These are phyloP conservation scores for Drepana falcataria DNA, from an alignment of 2,888 invertebrate genomes.

Conservation along the genomic window DNA sequence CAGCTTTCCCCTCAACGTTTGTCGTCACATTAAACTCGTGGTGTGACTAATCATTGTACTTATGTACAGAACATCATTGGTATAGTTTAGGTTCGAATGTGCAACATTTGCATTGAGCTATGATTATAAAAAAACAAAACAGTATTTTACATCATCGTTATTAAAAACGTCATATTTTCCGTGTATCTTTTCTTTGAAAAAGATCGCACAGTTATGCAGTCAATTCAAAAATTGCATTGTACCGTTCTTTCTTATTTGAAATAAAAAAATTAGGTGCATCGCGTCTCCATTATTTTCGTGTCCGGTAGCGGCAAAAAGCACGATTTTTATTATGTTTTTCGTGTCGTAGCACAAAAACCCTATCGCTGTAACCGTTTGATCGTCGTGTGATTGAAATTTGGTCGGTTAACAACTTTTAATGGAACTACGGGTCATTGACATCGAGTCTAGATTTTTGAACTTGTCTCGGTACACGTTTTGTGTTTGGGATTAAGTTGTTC, in stretches of 20 bases:
- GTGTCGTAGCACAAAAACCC: slow-evolving; percentile 42
- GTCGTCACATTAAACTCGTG: no score
- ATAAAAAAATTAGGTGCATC: slow-evolving; percentile 1
- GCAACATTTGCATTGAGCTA: no score
- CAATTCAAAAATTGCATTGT: slow-evolving; percentile 1
- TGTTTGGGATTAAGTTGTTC: background rate
- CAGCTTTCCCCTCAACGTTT: no score
- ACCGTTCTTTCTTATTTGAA: background rate
- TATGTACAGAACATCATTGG: no score
- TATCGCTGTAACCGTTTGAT: slow-evolving; percentile 28
- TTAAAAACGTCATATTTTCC: no score
- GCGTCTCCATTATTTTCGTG: slow-evolving; percentile 6
- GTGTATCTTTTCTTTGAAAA: no score
- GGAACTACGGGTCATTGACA: slow-evolving; percentile 42
- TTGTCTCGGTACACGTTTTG: background rate
- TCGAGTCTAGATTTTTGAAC: slow-evolving; percentile 8
- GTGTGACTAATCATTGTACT: no score
- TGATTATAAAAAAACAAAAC: no score
- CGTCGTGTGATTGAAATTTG: slow-evolving; percentile 49
- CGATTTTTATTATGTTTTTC: slow-evolving; percentile 51
- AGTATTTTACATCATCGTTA: no score
- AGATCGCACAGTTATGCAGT: no score
- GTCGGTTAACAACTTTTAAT: slow-evolving; percentile 41
- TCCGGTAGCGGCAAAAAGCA: slow-evolving; percentile 33
- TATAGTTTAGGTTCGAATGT: no score